These are phyloP conservation scores for Drosophila biarmipes DNA, from an alignment of 1,140 invertebrate species.

Conservation along the genomic window DNA sequence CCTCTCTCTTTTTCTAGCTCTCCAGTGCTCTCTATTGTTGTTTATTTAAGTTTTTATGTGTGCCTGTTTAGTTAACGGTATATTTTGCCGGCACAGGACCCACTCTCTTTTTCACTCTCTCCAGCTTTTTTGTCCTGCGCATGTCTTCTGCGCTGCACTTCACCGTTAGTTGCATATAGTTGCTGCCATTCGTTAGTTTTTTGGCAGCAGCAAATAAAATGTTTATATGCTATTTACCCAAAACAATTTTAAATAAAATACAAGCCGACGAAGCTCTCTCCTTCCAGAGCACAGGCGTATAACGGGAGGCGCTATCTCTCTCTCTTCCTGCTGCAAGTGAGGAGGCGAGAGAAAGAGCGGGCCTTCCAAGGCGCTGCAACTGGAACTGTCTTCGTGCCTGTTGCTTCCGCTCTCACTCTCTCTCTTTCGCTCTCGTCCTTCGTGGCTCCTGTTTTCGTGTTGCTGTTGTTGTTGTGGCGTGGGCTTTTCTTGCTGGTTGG, in stretches of 20 bases:
- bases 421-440: slow-evolving; percentile 13
- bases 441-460: slow-evolving; percentile 39
- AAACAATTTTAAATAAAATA: slow-evolving; percentile 84
- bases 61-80: slow-evolving; percentile 82
- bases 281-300: slow-evolving; percentile 14
- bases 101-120: slow-evolving; percentile 21
- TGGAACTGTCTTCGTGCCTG: slow-evolving; percentile 75
- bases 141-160: slow-evolving; percentile 66
- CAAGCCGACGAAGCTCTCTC: slow-evolving; percentile 32
- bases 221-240: slow-evolving; percentile 82
- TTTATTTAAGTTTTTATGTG: slow-evolving; percentile 83
- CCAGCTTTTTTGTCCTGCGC: slow-evolving; percentile 42
- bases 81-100: slow-evolving; percentile 63
- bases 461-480: slow-evolving; percentile 62
- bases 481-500: slow-evolving; percentile 74
- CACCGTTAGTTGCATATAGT: slow-evolving; percentile 52
- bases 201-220: slow-evolving; percentile 83
- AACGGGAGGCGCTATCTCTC: slow-evolving; percentile 26
- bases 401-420: slow-evolving; percentile 34
- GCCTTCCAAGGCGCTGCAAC: slow-evolving; percentile 75
- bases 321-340: slow-evolving; percentile 38
- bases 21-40: slow-evolving; percentile 68
- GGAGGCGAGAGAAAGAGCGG: slow-evolving; percentile 18
- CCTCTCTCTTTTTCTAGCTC: slow-evolving; percentile 1
- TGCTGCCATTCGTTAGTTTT: slow-evolving; percentile 61